Base-by-base conservation (phyloP, 2,888 invertebrate species). In the Xestia rhomboidea region DNA sequence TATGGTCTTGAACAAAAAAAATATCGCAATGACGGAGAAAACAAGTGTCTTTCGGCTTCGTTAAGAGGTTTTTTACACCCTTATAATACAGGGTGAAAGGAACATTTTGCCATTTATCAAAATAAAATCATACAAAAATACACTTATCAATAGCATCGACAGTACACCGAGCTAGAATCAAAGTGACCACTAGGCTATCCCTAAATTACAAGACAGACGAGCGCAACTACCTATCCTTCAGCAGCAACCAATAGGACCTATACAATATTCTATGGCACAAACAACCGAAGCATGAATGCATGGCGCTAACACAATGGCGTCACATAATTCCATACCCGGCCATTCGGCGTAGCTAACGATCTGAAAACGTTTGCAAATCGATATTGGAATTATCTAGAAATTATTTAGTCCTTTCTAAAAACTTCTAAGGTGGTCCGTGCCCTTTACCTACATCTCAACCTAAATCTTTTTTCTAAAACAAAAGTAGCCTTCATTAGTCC, bases 251-350 rank as follows among this genome's bases (percentile, higher is more conserved):
- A 49, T 44, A 34, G 15, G 34, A 51, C 51, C 15, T n/a, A 38
- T 44, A 21, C 54, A 67, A 67, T 68, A 46, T 75, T 54, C 27
- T 46, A 64, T 24, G 24, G 24, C 0, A 68, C 21, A 60, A 51
- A 57, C 21, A 44, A 6, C 13, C 6, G 49, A 73, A 62, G 69
- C 73, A 67, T 78, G 69, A 82, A 81, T 81, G 60, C 73, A 49
- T n/a, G 60, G 68, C n/a, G 15, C 21, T 13, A 62, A 57, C 54
- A 82, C 62, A 81, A 82, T 73, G 69, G 54, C 27, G 1, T 2
- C 27, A 8, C 46, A 41, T 82, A 82, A 81, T 81, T 41, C 68
- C 11, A 41, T 54, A 41, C 21, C 15, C 18, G 34, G 11, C 54
- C 21, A 70, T 73, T 82, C 34, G 30, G 69, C 67, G 21, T 64